Conservation (phyloP, 2,888 invertebrate species). For the Allolobophora icterica region DNA sequence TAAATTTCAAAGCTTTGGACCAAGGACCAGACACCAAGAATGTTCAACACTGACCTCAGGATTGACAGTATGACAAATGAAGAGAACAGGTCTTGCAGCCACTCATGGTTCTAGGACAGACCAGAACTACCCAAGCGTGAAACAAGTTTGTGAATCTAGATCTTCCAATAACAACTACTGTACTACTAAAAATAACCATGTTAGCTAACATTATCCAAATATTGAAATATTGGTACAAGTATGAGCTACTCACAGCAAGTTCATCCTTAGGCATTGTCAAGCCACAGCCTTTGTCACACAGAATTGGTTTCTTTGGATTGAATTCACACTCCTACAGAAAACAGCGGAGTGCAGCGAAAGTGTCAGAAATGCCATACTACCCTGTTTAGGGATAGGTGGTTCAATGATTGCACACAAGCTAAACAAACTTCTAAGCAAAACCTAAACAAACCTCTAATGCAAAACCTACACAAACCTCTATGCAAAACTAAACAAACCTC, state of each 20-base stretch:
- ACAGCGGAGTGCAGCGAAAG: not conserved
- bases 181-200: no score
- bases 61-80: not conserved
- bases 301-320: constrained; percentile 90
- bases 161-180: not conserved
- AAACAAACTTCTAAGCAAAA: no score
- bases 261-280: constrained; percentile 94
- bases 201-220: no score
- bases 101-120: not conserved
- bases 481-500: no score
- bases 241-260: constrained; percentile 70
- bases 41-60: no score
- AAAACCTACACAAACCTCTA: no score
- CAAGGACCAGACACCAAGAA: no score
- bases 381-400: not conserved
- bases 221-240: not conserved
- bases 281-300: constrained; percentile 92
- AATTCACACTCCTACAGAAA: constrained; percentile 84
- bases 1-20: no score
- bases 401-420: not conserved
- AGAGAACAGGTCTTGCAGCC: not conserved
- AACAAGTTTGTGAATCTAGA: not conserved
- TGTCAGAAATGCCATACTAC: not conserved
- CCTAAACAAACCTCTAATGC: no score
- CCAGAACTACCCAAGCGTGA: not conserved